Conservation (phyloP, 2,797 vertebrate genomes). For the Takifugu ocellatus region DNA sequence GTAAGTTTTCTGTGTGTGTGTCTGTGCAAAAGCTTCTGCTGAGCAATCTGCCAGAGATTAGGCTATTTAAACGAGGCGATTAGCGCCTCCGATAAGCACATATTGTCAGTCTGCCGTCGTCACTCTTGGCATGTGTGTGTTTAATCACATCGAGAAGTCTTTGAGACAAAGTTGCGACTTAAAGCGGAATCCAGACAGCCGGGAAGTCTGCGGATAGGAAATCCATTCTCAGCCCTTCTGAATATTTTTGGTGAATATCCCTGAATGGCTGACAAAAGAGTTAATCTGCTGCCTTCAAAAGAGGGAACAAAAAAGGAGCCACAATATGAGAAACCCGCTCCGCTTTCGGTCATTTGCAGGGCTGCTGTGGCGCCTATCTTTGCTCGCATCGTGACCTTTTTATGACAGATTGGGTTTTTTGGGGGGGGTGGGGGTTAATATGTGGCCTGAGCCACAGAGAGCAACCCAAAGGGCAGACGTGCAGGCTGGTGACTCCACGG, state of each 20-base stretch:
- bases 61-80: conserved; percentile 29
- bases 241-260: conserved; percentile 37
- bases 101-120: conserved; percentile 11
- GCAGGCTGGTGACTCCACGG: background rate
- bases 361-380: conserved; percentile 7
- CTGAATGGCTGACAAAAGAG: conserved; percentile 45
- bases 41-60: conserved; percentile 20
- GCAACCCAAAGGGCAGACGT: conserved; percentile 20
- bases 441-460: conserved; percentile 36
- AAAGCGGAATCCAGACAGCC: conserved; percentile 17
- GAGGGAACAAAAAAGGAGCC: conserved; percentile 14
- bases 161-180: conserved; percentile 29
- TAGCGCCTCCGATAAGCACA: conserved; percentile 29
- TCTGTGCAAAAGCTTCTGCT: background rate
- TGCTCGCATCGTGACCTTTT: conserved; percentile 16
- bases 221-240: conserved; percentile 33
- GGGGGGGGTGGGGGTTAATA: background rate
- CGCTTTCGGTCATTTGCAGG: conserved; percentile 23
- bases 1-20: conserved; percentile 21
- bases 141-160: conserved; percentile 35
- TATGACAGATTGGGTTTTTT: background rate
- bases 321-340: conserved; percentile 21
- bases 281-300: conserved; percentile 42
- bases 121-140: conserved; percentile 13
- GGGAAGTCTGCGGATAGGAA: conserved; percentile 43